These are phyloP conservation scores for Phaethon lepturus DNA, from an alignment of 2,113 vertebrate species.

Conservation along the genomic window DNA sequence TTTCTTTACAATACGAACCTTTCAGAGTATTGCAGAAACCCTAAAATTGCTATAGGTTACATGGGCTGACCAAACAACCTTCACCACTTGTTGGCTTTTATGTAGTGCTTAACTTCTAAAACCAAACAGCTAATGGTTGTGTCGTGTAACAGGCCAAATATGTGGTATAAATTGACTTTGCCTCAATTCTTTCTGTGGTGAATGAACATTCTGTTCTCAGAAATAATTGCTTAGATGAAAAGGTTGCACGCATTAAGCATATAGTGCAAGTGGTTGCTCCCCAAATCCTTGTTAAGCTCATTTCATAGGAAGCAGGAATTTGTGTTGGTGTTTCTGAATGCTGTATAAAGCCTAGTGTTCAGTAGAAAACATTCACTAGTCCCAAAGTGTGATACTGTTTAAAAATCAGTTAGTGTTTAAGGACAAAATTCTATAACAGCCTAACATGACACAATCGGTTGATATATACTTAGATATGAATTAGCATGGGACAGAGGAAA, in stretches of 20 bases:
- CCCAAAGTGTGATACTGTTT: background rate
- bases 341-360: background rate
- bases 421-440: background rate
- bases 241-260: background rate
- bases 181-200: conserved; percentile 16
- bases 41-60: background rate
- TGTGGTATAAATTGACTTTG: conserved; percentile 22
- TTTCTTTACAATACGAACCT: background rate
- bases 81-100: background rate
- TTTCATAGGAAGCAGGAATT: conserved; percentile 50
- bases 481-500: background rate
- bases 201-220: conserved; percentile 72
- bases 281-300: conserved; percentile 48
- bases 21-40: background rate
- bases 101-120: background rate
- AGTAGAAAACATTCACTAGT: background rate
- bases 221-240: conserved; percentile 66
- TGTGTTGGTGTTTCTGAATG: conserved; percentile 52
- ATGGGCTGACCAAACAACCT: background rate
- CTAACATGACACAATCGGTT: background rate
- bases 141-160: background rate
- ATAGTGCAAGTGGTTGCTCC: conserved; percentile 14
- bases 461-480: background rate
- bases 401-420: conserved; percentile 13
- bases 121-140: background rate